Percentiles rank a stretch among this genome's conserved stretches.
phyloP scores from a whole-genome alignment of 2,888 invertebrate genomes.

The Rhyacophila evoluta region DNA sequence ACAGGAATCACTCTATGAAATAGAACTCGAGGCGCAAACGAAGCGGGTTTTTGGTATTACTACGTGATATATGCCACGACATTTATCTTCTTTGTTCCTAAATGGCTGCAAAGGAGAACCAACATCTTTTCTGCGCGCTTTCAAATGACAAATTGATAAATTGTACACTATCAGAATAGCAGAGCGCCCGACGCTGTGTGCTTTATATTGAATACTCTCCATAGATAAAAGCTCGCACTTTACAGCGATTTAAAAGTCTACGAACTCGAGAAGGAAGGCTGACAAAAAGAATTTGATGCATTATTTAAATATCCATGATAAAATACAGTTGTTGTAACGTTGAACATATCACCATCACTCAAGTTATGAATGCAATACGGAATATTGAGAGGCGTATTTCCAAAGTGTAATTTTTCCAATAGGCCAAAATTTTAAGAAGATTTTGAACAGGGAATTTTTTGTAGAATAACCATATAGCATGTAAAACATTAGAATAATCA shows the following conservation, averaged over 20 bases:
- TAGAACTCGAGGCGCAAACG: not conserved
- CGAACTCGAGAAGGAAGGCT: not conserved
- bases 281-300: not conserved
- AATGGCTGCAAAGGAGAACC: not conserved
- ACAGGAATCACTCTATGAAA: not conserved
- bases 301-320: not conserved
- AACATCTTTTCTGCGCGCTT: not conserved
- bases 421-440: no score
- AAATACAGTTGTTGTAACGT: no score
- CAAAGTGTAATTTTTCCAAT: no score
- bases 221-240: not conserved
- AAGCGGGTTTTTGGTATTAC: not conserved
- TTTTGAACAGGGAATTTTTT: no score
- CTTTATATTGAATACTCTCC: not conserved
- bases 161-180: slow-evolving; percentile 11
- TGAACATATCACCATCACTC: no score
- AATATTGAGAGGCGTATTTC: no score
- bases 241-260: not conserved
- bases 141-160: slow-evolving; percentile 10
- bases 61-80: not conserved
- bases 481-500: no score
- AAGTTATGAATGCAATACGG: no score
- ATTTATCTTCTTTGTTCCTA: slow-evolving; percentile 20
- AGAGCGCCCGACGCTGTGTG: not conserved
- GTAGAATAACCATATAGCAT: no score